phyloP scores from a whole-genome alignment of 2,888 invertebrate genomes.

The Acrobasis consociella region DNA sequence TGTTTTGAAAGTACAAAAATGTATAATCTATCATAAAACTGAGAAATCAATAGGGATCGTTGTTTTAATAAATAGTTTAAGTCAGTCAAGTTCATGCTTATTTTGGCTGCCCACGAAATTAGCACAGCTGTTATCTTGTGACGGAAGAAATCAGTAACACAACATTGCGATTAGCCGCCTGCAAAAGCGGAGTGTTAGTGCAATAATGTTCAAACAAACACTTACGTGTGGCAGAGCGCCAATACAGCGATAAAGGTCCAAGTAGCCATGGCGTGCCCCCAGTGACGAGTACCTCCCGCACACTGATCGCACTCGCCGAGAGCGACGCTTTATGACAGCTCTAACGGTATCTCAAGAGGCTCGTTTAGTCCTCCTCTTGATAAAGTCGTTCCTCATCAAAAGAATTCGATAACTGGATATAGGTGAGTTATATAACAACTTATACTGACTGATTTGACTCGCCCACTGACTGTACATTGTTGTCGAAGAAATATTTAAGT shows the following conservation, averaged over 20 bases:
- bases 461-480: not conserved
- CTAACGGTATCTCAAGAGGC: slow-evolving; percentile 22
- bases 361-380: slow-evolving; percentile 12
- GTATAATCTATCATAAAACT: too few species aligned
- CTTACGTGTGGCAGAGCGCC: slow-evolving; percentile 68
- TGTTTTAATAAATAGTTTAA: not conserved
- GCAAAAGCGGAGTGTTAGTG: not conserved
- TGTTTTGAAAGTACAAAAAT: too few species aligned
- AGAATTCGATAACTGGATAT: slow-evolving; percentile 2
- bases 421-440: slow-evolving; percentile 1
- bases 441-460: not conserved
- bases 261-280: slow-evolving; percentile 50
- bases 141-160: not conserved
- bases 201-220: slow-evolving; percentile 38
- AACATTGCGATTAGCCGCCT: not conserved
- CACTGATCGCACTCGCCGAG: slow-evolving; percentile 35
- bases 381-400: slow-evolving; percentile 9
- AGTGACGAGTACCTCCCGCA: not conserved
- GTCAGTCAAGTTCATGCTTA: not conserved
- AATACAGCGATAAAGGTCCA: slow-evolving; percentile 57
- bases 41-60: too few species aligned
- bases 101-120: not conserved
- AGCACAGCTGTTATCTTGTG: not conserved
- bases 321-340: slow-evolving; percentile 34
- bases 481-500: not conserved